Conservation (phyloP, 2,888 invertebrate genomes). For the Pristionchus japonicus region DNA sequence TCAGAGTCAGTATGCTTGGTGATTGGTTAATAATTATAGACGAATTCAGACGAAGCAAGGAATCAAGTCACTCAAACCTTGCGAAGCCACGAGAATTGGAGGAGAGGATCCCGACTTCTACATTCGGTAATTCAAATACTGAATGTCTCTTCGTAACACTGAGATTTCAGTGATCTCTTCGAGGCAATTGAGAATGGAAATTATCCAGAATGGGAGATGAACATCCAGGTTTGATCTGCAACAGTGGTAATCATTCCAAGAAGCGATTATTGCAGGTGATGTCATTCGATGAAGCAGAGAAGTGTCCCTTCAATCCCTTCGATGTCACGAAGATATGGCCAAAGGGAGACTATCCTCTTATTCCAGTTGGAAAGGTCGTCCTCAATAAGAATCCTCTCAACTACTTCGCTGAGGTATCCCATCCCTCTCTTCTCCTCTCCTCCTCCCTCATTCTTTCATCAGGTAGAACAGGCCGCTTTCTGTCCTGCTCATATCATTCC, state of each 20-base stretch:
- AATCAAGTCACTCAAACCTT: constrained; percentile 67
- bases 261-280: constrained; percentile 74
- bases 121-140: constrained; percentile 56
- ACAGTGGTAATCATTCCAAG: constrained; percentile 43
- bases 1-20: constrained; percentile 58
- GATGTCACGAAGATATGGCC: constrained; percentile 78
- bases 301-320: constrained; percentile 77
- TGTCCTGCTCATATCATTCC: constrained; percentile 74
- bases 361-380: constrained; percentile 72
- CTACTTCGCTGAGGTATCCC: constrained; percentile 74
- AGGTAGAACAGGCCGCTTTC: constrained; percentile 75
- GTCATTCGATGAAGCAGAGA: constrained; percentile 76
- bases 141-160: background rate
- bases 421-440: too few species aligned
- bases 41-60: constrained; percentile 69
- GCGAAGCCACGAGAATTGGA: constrained; percentile 59
- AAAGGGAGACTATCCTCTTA: constrained; percentile 73
- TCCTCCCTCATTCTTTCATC: background rate
- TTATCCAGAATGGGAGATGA: constrained; percentile 78
- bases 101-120: constrained; percentile 76
- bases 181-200: constrained; percentile 76
- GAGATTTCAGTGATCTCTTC: constrained; percentile 74
- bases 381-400: constrained; percentile 74
- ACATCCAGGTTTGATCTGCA: constrained; percentile 72
- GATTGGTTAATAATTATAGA: too few species aligned